Evolutionary conservation across 2,888 invertebrate species (phyloP), one percentile per base, ranked within the genome.

Genomic region (Meiosimyza platycephala): DNA sequence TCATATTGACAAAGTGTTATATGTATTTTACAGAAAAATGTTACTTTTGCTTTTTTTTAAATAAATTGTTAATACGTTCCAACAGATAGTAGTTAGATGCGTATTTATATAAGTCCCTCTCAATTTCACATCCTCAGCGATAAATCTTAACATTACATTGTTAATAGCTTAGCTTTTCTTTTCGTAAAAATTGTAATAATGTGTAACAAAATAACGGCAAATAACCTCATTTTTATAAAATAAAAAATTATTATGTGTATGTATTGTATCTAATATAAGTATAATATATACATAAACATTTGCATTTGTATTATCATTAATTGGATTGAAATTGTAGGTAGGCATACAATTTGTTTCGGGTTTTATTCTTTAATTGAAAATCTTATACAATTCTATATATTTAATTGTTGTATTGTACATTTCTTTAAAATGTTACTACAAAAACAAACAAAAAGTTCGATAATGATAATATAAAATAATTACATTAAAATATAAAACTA

Each of bases 1-100:
- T 72, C 73, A 67, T 76, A 73, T 77, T 76, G 74, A 77, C 75
- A 77, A 74, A 33, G 65, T 28, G 65, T 72, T 74, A 60, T 59
- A 67, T 47, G 64, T 67, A 66, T 72, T 74, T 71, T 72, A 71
- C 72, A 75, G 75, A 63, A 73, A 55, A 74, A 71, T 72, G 65
- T 40, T 64, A 28, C 33, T 65, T 40, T 6, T 40, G 9, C n/a
- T n/a, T n/a, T 40, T 40, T 40, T 40, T 40, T 40, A 9, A 68
- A 72, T 72, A 72, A 76, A 71, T 66, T 70, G 57, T 71, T 51
- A 67, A 60, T 55, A 63, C 50, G 63, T 57, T 60, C 50, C 51
- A 69, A 69, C 59, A 51, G 51, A 50, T 60, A 51, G 50, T 15
- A 69, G 3, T 22, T 15, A 69, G 3, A 5, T 6, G 13, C 50